phyloP scores from a whole-genome alignment of 2,113 vertebrate genomes.

The Andinoacara biseriatus region DNA sequence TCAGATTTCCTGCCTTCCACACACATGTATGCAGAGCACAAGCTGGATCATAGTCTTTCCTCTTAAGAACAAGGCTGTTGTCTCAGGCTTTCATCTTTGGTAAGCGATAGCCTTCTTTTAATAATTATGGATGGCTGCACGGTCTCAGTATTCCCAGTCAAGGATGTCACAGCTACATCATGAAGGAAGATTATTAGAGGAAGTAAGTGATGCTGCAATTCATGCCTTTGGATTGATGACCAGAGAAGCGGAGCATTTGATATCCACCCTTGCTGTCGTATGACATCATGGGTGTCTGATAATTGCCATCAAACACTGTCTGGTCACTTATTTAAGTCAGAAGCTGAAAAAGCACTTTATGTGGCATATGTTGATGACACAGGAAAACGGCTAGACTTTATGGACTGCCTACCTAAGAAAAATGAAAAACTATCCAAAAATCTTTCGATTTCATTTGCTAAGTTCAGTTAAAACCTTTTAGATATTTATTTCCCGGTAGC shows the following conservation, averaged over 20 bases:
- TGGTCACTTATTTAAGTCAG: not conserved
- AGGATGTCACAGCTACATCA: not conserved
- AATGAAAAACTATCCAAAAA: too few species aligned
- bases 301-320: not conserved
- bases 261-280: not conserved
- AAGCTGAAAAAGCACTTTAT: not conserved
- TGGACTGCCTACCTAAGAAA: too few species aligned
- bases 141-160: not conserved
- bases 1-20: not conserved
- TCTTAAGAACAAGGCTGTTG: not conserved
- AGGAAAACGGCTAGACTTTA: not conserved
- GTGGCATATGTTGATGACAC: not conserved
- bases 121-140: not conserved
- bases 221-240: not conserved
- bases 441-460: too few species aligned
- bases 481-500: too few species aligned
- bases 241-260: not conserved
- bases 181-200: not conserved
- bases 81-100: not conserved
- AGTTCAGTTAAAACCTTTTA: too few species aligned
- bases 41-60: not conserved
- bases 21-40: not conserved
- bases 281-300: not conserved
- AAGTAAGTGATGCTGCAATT: not conserved
- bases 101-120: not conserved